Base-by-base conservation (phyloP, 2,888 invertebrate species). In the Philopedon plagiatum region DNA sequence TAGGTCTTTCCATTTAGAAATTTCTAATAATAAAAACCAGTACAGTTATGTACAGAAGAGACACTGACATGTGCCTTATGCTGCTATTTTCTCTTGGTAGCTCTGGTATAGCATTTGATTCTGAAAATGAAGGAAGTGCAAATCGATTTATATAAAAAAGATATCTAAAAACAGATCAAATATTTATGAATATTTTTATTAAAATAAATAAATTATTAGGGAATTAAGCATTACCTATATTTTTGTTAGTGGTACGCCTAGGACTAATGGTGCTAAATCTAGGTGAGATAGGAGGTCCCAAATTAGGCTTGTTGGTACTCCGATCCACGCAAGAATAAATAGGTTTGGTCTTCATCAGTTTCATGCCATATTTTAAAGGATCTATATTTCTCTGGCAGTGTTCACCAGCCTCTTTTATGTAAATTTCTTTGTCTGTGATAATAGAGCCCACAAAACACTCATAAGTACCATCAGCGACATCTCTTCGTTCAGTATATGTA, bases 361-460 rank as follows among this genome's bases (percentile, higher is more conserved):
- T 88, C 91, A 91, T 91, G 70, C 91, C 91, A 78, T 88, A 87
- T 34, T 83, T 85, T 56, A 87, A 83, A 1, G 90, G 90, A 82
- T 90, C 87, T 29, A 90, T 87, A 74, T 88, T 86, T 73, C 91
- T 85, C 76, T 89, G 88, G 78, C 91, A 91, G 78, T 89, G 89
- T 78, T 89, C 89, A 0, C 91, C 91, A 21, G 91, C 91, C 85
- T 91, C 91, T 79, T 89, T 90, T 69, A 91, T 91, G 79, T 88
- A 90, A 75, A 91, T 89, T 76, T 90, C 89, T 41, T 88, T 87
- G 37, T 89, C 87, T 18, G 87, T 86, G 11, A 89, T 86, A 61
- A 90, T 90, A 15, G 87, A 84, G 8, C 91, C 91, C 21, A 91
- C 91, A 80, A 91, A 91, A 80, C 91, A 91, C 82, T 91, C 91